A percentile compares a stretch with the other conserved stretches of the same genome.
phyloP scores from a whole-genome alignment of 2,797 vertebrate genomes.

The Amphiprion clarkii region DNA sequence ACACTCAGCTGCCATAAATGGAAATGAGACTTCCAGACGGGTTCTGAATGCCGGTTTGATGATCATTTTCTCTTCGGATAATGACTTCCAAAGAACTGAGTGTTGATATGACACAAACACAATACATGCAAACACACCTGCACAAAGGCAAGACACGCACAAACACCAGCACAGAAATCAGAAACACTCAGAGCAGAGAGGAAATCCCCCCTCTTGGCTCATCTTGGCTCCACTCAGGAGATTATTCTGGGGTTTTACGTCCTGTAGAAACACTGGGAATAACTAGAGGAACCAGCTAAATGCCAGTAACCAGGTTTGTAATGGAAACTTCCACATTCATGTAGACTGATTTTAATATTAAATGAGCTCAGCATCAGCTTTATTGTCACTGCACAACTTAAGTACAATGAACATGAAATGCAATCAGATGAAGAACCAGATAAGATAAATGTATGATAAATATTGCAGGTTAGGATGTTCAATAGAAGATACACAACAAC shows the following conservation, averaged over 20 bases:
- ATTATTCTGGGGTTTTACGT: slow-evolving; percentile 3
- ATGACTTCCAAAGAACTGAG: slow-evolving; percentile 26
- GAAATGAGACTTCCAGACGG: slow-evolving; percentile 9
- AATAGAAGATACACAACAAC: too few species aligned
- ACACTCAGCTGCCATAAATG: slow-evolving; percentile 10
- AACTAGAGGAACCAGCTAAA: background rate
- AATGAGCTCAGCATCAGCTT: too few species aligned
- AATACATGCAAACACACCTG: background rate
- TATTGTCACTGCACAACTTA: too few species aligned
- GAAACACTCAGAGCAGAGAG: background rate
- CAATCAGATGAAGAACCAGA: too few species aligned
- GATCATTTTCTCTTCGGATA: slow-evolving; percentile 6
- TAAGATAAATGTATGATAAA: too few species aligned
- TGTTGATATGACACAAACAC: background rate
- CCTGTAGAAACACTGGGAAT: slow-evolving; percentile 17
- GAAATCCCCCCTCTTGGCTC: slow-evolving; percentile 24
- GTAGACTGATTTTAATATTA: too few species aligned
- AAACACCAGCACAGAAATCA: background rate
- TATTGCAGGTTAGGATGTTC: too few species aligned
- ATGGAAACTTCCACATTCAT: too few species aligned
- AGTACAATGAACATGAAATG: too few species aligned
- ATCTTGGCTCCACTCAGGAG: background rate
- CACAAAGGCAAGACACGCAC: background rate
- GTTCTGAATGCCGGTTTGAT: slow-evolving; percentile 16
- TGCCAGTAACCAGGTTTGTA: slow-evolving; percentile 5